Conservation (phyloP, 2,888 invertebrate species). For the Cheilosia soror region DNA sequence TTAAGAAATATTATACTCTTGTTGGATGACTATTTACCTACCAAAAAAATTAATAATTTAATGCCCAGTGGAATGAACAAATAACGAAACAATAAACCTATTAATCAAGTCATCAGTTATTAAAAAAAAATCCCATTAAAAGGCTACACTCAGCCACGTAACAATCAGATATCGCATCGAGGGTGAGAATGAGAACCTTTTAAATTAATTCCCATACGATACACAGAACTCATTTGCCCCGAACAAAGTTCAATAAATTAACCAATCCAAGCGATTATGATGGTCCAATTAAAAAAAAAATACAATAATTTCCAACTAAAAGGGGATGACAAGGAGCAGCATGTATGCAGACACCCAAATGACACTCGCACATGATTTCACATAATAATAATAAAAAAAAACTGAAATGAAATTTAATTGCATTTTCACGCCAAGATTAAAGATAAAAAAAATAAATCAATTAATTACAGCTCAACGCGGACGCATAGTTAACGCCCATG, state of each 20-base stretch:
- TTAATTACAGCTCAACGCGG: conserved; percentile 21
- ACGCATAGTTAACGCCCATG: background rate
- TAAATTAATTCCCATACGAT: conserved; percentile 14
- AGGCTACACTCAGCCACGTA: background rate
- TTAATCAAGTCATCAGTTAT: no score
- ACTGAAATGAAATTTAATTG: conserved; percentile 32
- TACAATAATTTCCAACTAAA: background rate
- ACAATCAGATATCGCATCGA: background rate
- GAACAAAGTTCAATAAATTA: conserved; percentile 11
- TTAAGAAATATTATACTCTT: no score
- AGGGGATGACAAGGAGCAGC: background rate
- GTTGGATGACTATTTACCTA: no score
- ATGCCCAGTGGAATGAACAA: no score
- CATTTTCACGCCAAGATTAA: conserved; percentile 19
- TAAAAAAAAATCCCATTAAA: background rate
- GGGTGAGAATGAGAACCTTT: conserved; percentile 1
- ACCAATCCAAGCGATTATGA: background rate
- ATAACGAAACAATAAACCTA: no score
- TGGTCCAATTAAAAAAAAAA: conserved; percentile 2
- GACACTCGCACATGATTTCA: background rate
- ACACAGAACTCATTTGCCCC: background rate
- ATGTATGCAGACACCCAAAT: background rate
- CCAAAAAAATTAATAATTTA: no score
- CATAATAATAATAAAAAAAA: background rate
- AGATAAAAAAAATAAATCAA: conserved; percentile 26